Conservation (phyloP, 2,113 vertebrate species). For the Crotalus viridis region DNA sequence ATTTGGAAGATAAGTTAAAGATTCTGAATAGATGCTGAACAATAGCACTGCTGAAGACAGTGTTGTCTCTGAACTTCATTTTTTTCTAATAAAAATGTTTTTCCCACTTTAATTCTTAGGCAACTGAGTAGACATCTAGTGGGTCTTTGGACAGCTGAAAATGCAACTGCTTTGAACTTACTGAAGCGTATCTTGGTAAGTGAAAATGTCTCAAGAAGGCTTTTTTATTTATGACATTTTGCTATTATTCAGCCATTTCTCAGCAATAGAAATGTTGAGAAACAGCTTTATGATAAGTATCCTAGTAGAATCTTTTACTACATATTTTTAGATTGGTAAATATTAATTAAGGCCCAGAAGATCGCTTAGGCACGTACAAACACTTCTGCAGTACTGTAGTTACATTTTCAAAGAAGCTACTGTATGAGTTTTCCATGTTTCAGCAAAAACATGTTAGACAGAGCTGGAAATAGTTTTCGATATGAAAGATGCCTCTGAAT, state of each 20-base stretch:
- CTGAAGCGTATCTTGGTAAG: conserved; percentile 96
- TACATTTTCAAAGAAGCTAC: not conserved
- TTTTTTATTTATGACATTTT: not conserved
- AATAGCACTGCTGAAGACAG: not conserved
- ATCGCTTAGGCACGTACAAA: not conserved
- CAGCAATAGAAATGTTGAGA: not conserved
- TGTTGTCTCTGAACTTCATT: not conserved
- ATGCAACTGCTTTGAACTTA: conserved; percentile 88
- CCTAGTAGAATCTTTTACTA: not conserved
- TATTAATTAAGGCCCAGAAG: not conserved
- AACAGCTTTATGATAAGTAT: not conserved
- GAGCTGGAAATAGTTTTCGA: not conserved
- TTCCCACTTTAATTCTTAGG: conserved; percentile 73
- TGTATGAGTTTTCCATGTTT: not conserved
- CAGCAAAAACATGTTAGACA: not conserved
- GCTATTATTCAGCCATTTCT: not conserved
- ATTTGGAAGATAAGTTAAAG: not conserved
- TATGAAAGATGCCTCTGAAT: not conserved
- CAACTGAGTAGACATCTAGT: conserved; percentile 98
- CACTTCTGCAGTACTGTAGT: not conserved
- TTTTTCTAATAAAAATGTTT: not conserved
- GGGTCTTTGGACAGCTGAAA: conserved; percentile 96
- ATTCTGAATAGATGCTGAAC: not conserved
- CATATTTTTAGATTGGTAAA: not conserved
- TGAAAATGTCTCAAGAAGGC: not conserved